Evolutionary conservation across 2,888 invertebrate species (phyloP), one percentile per base, ranked within the genome.

Genomic region (Caenorhabditis japonica): DNA sequence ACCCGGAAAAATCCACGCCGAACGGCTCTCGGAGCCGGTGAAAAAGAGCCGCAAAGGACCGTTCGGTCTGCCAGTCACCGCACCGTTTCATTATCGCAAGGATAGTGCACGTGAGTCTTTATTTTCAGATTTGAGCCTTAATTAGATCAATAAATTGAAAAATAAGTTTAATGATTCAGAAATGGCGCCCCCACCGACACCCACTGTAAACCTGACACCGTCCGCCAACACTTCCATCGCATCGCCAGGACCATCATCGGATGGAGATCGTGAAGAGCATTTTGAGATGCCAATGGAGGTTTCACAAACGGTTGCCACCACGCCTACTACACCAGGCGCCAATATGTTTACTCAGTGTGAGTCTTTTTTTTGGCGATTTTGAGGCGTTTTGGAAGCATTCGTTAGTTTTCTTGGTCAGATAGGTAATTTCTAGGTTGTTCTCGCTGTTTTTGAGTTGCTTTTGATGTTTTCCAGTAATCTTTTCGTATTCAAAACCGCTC

Each of bases 161-260:
- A n/a, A n/a, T n/a, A n/a, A n/a, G n/a, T n/a, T n/a, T n/a, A n/a
- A n/a, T n/a, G n/a, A n/a, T n/a, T n/a, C 10, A 30, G 30, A 30
- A 30, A 7, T 30, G 30, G 30, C 10, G 10, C 41, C 23, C 8
- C 33, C 30, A 2, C 23, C 27, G 49, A 49, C 15, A n/a, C 49
- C 21, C 21, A 33, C 38, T 36, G n/a, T 21, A 10, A 17, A 3
- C 3, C 44, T 19, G 44, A 17, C 21, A 7, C 44, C 52, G 27
- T 41, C 51, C 10, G 52, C 60, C 1, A 69, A 60, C 27, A 43
- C 72, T 0, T 38, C 71, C 7, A 69, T 60, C 0, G 73, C 68
- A 0, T 79, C 77, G 1, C 79, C 79, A 12, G 79, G 79, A 8
- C 79, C 81, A 23, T 77, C 76, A 4, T 76, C 73, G 4, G 77